Evolutionary conservation across 2,888 invertebrate genomes (phyloP), one percentile per base, ranked within the genome.

Genomic region (Drosophila nigricruria): DNA sequence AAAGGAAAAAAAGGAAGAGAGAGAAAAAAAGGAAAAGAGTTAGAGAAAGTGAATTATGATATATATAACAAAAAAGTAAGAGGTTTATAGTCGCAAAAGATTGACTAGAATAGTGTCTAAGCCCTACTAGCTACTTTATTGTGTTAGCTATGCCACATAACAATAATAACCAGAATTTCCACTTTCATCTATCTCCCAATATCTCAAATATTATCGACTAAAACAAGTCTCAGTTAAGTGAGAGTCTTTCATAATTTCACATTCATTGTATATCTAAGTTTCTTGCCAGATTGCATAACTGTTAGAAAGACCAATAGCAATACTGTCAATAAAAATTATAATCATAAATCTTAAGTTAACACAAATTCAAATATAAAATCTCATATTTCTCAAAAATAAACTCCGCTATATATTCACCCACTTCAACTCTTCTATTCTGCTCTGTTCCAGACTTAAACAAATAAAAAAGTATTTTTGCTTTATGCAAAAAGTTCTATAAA

Each of bases 401-500:
- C 9, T 3, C 8, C 14, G n/a, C 42, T 20, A 12, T 12, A 20
- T 20, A 20, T 20, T 20, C 8, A 18, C 9, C 8, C 25, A 10
- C 16, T 23, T n/a, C n/a, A 18, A 14, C 3, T 49, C 18, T 27
- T 30, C 18, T 25, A 12, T 10, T 8, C 8, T 1, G 3, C 1
- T n/a, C 27, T n/a, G 3, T 3, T 18, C 5, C n/a, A 30, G 27
- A 27, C 12, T 18, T 20, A 12, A 49, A 4, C 30, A 32, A 49
- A 32, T 14, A 18, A 50, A 32, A 30, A 32, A 14, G 3, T 2
- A 32, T 50, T 50, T 14, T 9, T 27, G 18, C 0, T 40, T 60
- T 36, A 63, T 42, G 49, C 64, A 42, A 64, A 64, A 66, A 65
- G 36, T 53, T 66, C 25, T 27, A 30, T 63, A 36, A 43, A 64